phyloP scores from a whole-genome alignment of 2,113 vertebrate species.

The Polyodon spathula region DNA sequence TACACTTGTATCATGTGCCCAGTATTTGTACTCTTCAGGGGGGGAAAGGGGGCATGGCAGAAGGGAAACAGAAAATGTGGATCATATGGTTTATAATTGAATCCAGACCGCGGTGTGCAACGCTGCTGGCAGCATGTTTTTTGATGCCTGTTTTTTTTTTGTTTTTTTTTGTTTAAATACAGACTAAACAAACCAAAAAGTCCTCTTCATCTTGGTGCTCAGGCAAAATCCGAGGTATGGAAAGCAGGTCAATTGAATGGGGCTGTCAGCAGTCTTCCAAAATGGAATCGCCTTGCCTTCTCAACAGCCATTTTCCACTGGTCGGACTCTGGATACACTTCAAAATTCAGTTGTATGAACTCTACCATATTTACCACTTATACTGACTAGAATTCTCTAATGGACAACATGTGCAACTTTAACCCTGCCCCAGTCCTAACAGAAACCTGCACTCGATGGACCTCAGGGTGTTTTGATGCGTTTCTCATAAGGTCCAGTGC shows the following conservation, averaged over 20 bases:
- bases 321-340: too few species aligned
- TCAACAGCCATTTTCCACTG: too few species aligned
- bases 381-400: too few species aligned
- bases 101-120: conserved; percentile 41
- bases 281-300: too few species aligned
- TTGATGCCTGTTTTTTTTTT: conserved; percentile 26
- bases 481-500: too few species aligned
- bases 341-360: too few species aligned
- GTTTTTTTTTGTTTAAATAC: conserved; percentile 28
- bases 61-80: conserved; percentile 29
- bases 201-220: conserved; percentile 9
- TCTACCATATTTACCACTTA: too few species aligned
- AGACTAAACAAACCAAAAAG: conserved; percentile 40
- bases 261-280: neutral
- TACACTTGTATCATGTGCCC: conserved; percentile 46
- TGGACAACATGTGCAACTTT: too few species aligned
- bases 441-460: too few species aligned
- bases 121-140: conserved; percentile 28
- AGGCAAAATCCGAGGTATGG: conserved; percentile 10
- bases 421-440: too few species aligned
- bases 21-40: conserved; percentile 41
- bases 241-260: conserved; percentile 5
- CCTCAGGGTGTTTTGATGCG: too few species aligned
- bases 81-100: conserved; percentile 58
- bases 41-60: conserved; percentile 21